These are phyloP conservation scores for Psix sp. DNA, from an alignment of 1,140 invertebrate species.

Conservation along the genomic window DNA sequence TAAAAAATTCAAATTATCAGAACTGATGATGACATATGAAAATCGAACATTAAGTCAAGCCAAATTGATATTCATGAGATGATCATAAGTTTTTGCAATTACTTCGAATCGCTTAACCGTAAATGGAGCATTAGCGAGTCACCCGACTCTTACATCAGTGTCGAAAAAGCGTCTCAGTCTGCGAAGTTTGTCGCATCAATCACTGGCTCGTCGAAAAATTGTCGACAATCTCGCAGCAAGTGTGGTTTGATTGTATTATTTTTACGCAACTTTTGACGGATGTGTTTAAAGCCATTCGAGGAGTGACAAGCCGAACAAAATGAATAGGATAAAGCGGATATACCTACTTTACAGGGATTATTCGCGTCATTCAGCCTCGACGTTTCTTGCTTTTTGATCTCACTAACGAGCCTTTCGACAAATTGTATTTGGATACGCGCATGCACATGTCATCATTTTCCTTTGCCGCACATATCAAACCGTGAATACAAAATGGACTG, in stretches of 20 bases:
- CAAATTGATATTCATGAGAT: no score
- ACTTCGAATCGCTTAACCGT: no score
- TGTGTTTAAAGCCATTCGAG: constrained; percentile 45
- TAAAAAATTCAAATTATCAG: no score
- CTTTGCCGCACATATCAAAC: constrained; percentile 28
- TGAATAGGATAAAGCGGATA: constrained; percentile 55
- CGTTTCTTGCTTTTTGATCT: constrained; percentile 48
- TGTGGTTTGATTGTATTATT: constrained; percentile 46
- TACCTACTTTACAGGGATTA: constrained; percentile 55
- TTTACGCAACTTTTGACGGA: constrained; percentile 50
- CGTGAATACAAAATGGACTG: constrained; percentile 44
- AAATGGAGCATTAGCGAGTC: constrained; percentile 39
- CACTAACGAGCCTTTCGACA: constrained; percentile 54
- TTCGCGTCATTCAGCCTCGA: constrained; percentile 53
- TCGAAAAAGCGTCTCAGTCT: constrained; percentile 23
- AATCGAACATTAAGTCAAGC: no score
- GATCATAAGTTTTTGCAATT: no score
- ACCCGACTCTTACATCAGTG: constrained; percentile 25
- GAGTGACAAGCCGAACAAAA: constrained; percentile 50
- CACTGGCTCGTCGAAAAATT: constrained; percentile 22
- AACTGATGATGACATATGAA: background rate
- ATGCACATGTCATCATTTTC: constrained; percentile 45
- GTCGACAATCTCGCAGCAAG: constrained; percentile 7
- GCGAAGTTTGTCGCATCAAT: constrained; percentile 44
- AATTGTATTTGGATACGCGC: constrained; percentile 54